Conservation (phyloP, 2,113 vertebrate genomes). For the Hemibagrus wyckioides region DNA sequence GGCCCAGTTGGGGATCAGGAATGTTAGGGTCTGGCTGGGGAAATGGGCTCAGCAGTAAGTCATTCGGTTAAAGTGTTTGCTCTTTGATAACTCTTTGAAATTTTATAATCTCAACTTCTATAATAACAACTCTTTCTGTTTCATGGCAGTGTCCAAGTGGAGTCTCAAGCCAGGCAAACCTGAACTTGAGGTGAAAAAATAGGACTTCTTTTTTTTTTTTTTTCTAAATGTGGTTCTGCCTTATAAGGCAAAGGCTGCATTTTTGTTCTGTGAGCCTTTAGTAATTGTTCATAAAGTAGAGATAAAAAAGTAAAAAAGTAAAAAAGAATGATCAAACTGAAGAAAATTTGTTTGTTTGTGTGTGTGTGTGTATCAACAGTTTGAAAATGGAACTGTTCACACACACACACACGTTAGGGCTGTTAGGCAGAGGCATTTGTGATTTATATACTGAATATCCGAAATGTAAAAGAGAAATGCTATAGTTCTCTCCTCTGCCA, state of each 20-base stretch:
- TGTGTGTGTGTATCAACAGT: background rate
- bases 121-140: background rate
- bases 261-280: background rate
- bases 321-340: background rate
- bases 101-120: conserved; percentile 1
- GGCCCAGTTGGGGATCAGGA: background rate
- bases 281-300: background rate
- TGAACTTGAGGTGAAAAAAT: background rate
- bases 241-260: background rate
- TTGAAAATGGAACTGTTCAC: too few relatives aligned
- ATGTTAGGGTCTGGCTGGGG: background rate
- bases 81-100: background rate
- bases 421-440: background rate
- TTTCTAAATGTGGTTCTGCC: background rate
- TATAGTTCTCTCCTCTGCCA: background rate
- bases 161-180: background rate
- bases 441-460: background rate
- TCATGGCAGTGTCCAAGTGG: background rate
- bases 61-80: background rate
- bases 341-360: background rate
- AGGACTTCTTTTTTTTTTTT: background rate
- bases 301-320: background rate
- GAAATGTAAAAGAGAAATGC: background rate
- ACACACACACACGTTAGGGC: too few relatives aligned
- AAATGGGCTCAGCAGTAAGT: background rate